Conservation (phyloP, 64 coral and sea anemone genomes). For the Pocillopora verrucosa region DNA sequence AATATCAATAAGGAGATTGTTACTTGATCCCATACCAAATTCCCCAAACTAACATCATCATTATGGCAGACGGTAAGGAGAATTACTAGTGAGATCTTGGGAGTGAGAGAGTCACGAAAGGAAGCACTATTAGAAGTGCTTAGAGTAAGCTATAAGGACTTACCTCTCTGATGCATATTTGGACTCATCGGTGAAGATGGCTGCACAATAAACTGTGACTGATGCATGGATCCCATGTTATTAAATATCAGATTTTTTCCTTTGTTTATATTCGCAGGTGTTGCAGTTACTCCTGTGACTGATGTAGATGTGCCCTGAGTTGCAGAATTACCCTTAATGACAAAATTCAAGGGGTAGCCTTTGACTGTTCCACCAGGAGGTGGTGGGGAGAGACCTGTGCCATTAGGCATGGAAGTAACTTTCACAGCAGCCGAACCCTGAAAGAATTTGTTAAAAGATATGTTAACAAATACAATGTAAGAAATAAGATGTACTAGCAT, state of each 20-base stretch:
- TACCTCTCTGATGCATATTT: constrained; percentile 38
- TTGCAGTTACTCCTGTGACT: constrained; percentile 30
- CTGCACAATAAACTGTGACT: constrained; percentile 61
- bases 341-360: constrained; percentile 88
- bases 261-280: constrained; percentile 55
- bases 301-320: constrained; percentile 14
- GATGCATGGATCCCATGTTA: constrained; percentile 73
- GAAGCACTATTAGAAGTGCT: not conserved
- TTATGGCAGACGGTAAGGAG: too few species aligned
- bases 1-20: too few species aligned
- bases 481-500: not conserved
- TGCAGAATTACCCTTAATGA: constrained; percentile 75
- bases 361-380: constrained; percentile 60
- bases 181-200: constrained; percentile 41
- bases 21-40: too few species aligned
- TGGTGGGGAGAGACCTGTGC: constrained; percentile 82
- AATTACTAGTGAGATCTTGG: too few species aligned
- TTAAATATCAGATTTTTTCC: constrained; percentile 87
- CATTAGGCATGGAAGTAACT: constrained; percentile 61
- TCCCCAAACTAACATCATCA: too few species aligned
- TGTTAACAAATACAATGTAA: not conserved
- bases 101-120: too few species aligned
- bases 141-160: not conserved
- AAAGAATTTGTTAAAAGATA: not conserved
- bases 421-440: constrained; percentile 30